Percentiles rank a stretch among this genome's conserved stretches.
Evolutionary conservation across 1,140 invertebrate species (phyloP).

Genomic region (Cepaea nemoralis): DNA sequence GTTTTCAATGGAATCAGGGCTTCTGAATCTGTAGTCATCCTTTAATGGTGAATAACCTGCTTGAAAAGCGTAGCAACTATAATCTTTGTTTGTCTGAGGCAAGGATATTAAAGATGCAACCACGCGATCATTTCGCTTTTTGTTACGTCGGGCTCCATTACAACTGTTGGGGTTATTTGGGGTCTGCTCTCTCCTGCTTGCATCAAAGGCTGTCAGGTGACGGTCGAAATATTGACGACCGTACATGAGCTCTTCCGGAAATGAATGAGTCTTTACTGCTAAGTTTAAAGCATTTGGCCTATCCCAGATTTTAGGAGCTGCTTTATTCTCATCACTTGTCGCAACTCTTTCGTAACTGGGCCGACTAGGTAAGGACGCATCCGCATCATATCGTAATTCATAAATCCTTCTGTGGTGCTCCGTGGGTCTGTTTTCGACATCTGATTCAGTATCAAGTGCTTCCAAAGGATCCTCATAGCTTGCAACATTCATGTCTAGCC

Average conservation of each 20-base stretch:
- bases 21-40: background rate
- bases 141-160: background rate
- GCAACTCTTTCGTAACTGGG: background rate
- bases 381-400: background rate
- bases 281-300: background rate
- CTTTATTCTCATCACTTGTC: background rate
- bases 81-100: slow-evolving; percentile 15
- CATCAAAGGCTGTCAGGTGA: background rate
- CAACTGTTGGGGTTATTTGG: background rate
- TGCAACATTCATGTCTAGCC: background rate
- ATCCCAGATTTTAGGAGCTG: background rate
- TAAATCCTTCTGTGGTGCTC: background rate
- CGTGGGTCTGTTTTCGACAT: background rate
- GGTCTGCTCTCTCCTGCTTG: background rate
- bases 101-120: background rate
- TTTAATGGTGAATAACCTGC: background rate
- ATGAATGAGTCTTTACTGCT: background rate
- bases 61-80: background rate
- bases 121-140: background rate
- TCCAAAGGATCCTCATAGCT: background rate
- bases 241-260: background rate
- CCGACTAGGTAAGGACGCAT: background rate
- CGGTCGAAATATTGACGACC: background rate
- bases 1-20: background rate
- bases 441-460: background rate